A percentile compares a stretch with the other conserved stretches of the same genome.
Evolutionary conservation across 2,888 invertebrate genomes (phyloP).

Genomic region (Calameuta filiformis): DNA sequence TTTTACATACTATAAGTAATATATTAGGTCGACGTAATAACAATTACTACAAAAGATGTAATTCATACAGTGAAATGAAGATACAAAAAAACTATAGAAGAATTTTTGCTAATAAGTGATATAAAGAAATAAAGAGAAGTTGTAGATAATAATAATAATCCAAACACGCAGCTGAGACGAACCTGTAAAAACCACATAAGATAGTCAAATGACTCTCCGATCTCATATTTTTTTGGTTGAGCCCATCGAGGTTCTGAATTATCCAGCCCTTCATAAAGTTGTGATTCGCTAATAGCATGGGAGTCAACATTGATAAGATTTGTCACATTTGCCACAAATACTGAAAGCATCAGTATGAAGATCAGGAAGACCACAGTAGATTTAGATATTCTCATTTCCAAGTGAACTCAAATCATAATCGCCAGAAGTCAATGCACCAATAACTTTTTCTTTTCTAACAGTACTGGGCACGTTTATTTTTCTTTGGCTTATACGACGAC

Average conservation of each 20-base stretch:
- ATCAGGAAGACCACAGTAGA: constrained; percentile 72
- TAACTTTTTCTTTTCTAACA: neutral
- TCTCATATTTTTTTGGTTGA: constrained; percentile 55
- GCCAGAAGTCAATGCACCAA: neutral
- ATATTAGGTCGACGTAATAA: neutral
- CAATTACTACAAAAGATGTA: constrained; percentile 22
- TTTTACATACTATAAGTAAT: neutral
- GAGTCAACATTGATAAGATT: constrained; percentile 75
- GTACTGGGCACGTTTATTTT: neutral
- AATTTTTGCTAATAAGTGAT: neutral
- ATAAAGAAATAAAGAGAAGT: neutral
- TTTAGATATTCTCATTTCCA: constrained; percentile 74
- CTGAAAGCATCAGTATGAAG: constrained; percentile 74
- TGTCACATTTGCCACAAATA: constrained; percentile 77
- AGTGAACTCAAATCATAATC: neutral
- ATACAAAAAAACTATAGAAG: neutral
- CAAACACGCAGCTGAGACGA: constrained; percentile 34
- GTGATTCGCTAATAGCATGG: constrained; percentile 38
- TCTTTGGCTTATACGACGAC: neutral
- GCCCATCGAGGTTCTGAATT: constrained; percentile 30
- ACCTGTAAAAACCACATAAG: constrained; percentile 85
- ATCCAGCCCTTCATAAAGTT: constrained; percentile 24
- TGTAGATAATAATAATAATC: neutral
- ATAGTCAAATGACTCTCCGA: constrained; percentile 71
- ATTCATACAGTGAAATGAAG: neutral